Evolutionary conservation across 2,888 invertebrate genomes (phyloP).

Genomic region (Xanthorhoe designata): DNA sequence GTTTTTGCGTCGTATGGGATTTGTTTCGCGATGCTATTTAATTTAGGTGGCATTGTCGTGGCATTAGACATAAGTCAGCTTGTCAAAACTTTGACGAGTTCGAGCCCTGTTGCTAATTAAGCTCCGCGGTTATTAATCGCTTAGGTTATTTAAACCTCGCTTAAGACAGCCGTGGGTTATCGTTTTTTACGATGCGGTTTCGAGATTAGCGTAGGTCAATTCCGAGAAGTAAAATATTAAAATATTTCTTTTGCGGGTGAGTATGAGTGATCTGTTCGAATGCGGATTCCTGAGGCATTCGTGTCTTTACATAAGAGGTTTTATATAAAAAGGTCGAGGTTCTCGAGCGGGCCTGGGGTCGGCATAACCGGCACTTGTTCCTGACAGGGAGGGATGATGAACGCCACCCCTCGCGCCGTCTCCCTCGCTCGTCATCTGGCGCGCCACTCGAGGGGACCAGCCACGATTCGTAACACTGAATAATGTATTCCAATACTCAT

Average conservation of each 20-base stretch:
- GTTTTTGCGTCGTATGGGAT: constrained; percentile 74
- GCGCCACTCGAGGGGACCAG: constrained; percentile 74
- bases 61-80: constrained; percentile 65
- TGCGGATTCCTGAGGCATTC: constrained; percentile 44
- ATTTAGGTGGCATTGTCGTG: constrained; percentile 67
- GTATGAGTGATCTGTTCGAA: constrained; percentile 62
- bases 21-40: constrained; percentile 64
- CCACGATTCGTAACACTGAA: constrained; percentile 82
- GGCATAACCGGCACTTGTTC: constrained; percentile 78
- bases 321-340: constrained; percentile 66
- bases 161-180: constrained; percentile 65
- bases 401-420: constrained; percentile 75
- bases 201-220: constrained; percentile 74
- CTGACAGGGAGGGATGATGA: constrained; percentile 79
- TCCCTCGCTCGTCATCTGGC: constrained; percentile 75
- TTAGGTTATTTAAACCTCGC: constrained; percentile 76
- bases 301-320: constrained; percentile 39
- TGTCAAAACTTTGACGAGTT: constrained; percentile 72
- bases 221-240: constrained; percentile 76
- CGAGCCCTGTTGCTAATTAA: constrained; percentile 75
- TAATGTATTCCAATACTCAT: constrained; percentile 73
- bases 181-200: constrained; percentile 78
- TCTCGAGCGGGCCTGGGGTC: constrained; percentile 76
- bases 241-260: constrained; percentile 54
- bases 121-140: constrained; percentile 73